Conservation (phyloP, 1,140 invertebrate species). For the Sipha flava region DNA sequence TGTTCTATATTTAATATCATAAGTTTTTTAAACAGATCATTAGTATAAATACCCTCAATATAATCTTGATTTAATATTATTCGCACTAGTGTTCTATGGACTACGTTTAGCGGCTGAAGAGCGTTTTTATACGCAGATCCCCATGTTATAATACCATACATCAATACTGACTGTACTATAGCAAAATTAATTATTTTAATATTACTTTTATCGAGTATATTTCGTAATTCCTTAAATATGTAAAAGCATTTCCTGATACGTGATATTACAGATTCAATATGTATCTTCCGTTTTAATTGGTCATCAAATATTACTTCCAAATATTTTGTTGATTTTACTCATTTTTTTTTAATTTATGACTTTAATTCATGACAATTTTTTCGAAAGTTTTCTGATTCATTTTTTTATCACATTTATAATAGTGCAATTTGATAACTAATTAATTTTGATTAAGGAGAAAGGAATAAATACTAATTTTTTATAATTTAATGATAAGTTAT, state of each 20-base stretch:
- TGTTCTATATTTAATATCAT: background rate
- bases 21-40: background rate
- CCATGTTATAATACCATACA: background rate
- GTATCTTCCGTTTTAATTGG: background rate
- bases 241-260: background rate
- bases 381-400: background rate
- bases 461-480: background rate
- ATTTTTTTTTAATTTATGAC: too few relatives aligned
- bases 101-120: background rate
- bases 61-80: background rate
- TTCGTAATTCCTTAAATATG: background rate
- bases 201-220: background rate
- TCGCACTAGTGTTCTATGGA: background rate
- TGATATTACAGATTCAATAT: background rate
- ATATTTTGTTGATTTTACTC: background rate
- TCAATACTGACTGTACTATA: background rate
- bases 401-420: background rate
- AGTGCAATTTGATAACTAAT: background rate
- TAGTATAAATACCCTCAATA: background rate
- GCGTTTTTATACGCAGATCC: background rate
- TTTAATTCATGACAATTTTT: background rate
- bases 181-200: background rate
- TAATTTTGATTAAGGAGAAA: background rate
- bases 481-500: background rate
- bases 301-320: background rate